These are phyloP conservation scores for Eulimnadia texana DNA, from an alignment of 1,140 invertebrate genomes.

Conservation along the genomic window DNA sequence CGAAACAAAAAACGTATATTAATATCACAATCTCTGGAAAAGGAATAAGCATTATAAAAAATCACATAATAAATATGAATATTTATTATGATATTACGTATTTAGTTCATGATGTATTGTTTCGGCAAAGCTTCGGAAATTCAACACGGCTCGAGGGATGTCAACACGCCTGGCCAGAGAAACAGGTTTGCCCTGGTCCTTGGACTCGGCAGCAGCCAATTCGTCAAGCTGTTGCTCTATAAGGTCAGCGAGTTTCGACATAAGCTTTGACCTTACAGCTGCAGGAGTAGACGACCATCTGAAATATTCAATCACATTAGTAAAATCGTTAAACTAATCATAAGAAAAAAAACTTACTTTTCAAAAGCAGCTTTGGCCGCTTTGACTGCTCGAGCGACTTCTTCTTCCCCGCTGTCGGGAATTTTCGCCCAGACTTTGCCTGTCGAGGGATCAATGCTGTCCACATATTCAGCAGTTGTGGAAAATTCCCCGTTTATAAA, in stretches of 20 bases:
- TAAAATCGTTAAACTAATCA: not conserved
- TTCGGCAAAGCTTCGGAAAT: slow-evolving; percentile 41
- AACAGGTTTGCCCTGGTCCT: slow-evolving; percentile 44
- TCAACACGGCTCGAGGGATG: slow-evolving; percentile 40
- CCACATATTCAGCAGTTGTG: slow-evolving; percentile 25
- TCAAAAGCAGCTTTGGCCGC: slow-evolving; percentile 28
- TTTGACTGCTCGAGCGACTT: slow-evolving; percentile 30
- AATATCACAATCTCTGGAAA: no score
- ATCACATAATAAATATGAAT: not conserved
- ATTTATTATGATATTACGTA: slow-evolving; percentile 18
- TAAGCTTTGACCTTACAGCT: slow-evolving; percentile 25
- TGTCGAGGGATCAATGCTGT: slow-evolving; percentile 36
- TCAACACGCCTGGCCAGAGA: slow-evolving; percentile 36
- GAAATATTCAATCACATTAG: slow-evolving; percentile 21
- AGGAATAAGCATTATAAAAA: no score
- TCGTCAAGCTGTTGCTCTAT: slow-evolving; percentile 35
- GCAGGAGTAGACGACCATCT: slow-evolving; percentile 29
- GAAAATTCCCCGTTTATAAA: slow-evolving; percentile 35
- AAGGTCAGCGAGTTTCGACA: slow-evolving; percentile 37
- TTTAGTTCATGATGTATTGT: slow-evolving; percentile 27
- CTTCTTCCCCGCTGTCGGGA: slow-evolving; percentile 27
- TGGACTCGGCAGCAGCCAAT: slow-evolving; percentile 38
- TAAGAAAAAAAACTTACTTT: slow-evolving; percentile 20
- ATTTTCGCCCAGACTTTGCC: slow-evolving; percentile 35
- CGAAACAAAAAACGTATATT: no score